Evolutionary conservation across 2,797 vertebrate species (phyloP), one percentile per base, ranked within the genome.

Genomic region (Hypotaenidia philippensis): DNA sequence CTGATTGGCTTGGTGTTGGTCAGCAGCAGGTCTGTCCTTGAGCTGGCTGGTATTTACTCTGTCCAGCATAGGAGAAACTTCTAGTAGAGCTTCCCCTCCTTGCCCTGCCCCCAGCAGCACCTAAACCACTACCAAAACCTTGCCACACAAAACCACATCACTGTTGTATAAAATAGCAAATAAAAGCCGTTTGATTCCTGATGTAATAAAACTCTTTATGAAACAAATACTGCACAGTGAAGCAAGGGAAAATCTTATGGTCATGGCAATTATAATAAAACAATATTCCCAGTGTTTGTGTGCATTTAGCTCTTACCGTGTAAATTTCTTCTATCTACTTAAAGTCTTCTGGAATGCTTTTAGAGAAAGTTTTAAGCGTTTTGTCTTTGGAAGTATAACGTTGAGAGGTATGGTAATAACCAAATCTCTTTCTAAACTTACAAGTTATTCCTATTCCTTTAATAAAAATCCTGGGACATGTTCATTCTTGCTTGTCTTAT

Each of bases 321-420:
- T 34, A 20, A 64, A 40, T 87, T 55, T 72, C 27, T 71, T 79
- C 6, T 22, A 2, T 50, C 26, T 84, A 4, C 8, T 72, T 20
- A 23, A 70, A 72, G 22, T 3, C 3, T 90, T 81, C 44, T 84
- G 36, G 11, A 53, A 55, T 36, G 5, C 23, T 53, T 69, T 11
- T 4, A 40, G 21, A 47, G 31, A 57, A 75, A 22, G 57, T 3
- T 47, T 11, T 22, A 66, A 75, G 5, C 25, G 22, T 84, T 84
- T 76, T 76, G 5, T 56, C 11, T 72, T 53, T 29, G 29, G 6
- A 59, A 38, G 7, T 65, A 13, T 32, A 31, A 49, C 7, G 75
- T n/a, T 26, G n/a, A 65, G 27, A 6, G 0, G 0, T 52, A 20
- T 3, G 4, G 52, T 68, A 56, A 26, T 40, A 32, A 45, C 6